Conservation (phyloP, 2,113 vertebrate genomes). For the Sprattus sprattus region DNA sequence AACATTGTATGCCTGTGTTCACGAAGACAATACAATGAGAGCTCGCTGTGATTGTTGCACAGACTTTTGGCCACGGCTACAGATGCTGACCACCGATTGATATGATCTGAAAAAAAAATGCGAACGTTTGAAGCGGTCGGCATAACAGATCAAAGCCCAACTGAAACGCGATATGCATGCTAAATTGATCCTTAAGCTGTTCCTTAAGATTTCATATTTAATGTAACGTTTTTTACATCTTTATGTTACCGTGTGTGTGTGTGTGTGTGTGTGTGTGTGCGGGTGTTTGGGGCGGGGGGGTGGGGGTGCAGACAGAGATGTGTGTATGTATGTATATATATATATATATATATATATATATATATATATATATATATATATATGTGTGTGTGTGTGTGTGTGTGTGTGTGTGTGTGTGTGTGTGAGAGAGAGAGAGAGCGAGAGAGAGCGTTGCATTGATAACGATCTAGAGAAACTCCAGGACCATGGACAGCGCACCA, state of each 20-base stretch:
- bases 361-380: too few relatives aligned
- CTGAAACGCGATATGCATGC: not conserved
- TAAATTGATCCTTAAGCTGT: not conserved
- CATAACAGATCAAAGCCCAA: not conserved
- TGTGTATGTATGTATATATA: too few relatives aligned
- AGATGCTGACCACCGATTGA: not conserved
- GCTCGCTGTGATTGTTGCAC: not conserved
- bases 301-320: too few relatives aligned
- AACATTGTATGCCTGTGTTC: not conserved
- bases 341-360: not conserved
- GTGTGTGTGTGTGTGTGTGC: not conserved
- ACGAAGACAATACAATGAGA: not conserved
- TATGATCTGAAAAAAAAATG: not conserved
- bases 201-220: not conserved
- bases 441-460: not conserved
- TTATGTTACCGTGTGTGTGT: not conserved
- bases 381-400: not conserved
- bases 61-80: not conserved
- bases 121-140: not conserved
- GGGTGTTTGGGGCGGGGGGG: not conserved
- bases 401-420: not conserved
- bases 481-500: constrained; percentile 41
- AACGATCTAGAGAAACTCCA: constrained; percentile 29
- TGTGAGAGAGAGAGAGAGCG: not conserved
- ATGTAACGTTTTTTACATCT: not conserved